Evolutionary conservation across 2,113 vertebrate genomes (phyloP), one percentile per base, ranked within the genome.

Genomic region (Panthera leo): DNA sequence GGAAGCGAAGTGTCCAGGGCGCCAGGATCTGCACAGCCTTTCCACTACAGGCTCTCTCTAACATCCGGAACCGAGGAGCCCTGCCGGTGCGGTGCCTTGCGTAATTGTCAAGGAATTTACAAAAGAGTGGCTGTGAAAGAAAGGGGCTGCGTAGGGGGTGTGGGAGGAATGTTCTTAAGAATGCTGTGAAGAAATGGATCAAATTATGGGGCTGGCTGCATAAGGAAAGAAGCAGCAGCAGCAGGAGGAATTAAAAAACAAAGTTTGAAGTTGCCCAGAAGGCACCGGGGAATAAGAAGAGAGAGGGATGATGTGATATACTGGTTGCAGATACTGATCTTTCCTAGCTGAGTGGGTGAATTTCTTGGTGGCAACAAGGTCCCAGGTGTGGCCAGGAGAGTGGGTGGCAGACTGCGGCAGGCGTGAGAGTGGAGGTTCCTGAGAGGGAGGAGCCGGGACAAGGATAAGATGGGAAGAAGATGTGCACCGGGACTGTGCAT

Each of bases 1-100:
- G 8, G 13, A 53, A 39, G 7, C 25, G 4, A 1, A 1, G 1
- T 3, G 1, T 19, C 29, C 2, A 1, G 2, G 2, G 7, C 5
- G 23, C 25, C n/a, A 19, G 0, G 3, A 4, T 53, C 19, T 34
- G 3, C 18, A 34, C 0, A 0, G 21, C 3, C 7, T 27, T 58
- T 51, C 48, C 51, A 8, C n/a, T n/a, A 13, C 19, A 11, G 2
- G 23, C 1, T 42, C 12, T 34, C 18, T 58, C 34, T 82, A 5
- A 29, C 48, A 79, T 0, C 5, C 3, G 0, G 1, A 0, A 31
- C n/a, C 27, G 53, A 39, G 21, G 14, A 73, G 31, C n/a, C 7
- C 36, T 14, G 12, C 6, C 5, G 27, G 42, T 14, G 6, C 4
- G 34, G 36, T 13, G 11, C 0, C 11, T 23, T 42, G 3, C 18